Conservation (phyloP, 2,113 vertebrate species). For the Pithys albifrons region DNA sequence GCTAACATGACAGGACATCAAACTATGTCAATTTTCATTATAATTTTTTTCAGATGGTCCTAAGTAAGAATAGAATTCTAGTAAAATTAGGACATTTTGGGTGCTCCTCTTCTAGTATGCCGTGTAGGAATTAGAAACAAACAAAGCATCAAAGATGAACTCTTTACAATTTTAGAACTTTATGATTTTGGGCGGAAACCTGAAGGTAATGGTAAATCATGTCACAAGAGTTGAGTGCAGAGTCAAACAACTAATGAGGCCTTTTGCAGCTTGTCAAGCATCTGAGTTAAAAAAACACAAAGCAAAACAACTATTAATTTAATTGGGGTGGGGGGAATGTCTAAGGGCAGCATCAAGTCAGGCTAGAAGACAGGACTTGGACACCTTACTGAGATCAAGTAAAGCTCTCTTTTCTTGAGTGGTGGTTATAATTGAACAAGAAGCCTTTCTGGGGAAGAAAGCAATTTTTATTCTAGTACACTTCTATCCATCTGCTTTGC, state of each 20-base stretch:
- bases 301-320: neutral
- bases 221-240: neutral
- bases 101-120: neutral
- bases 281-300: neutral
- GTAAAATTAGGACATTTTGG: neutral
- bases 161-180: neutral
- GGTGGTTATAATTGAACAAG: neutral
- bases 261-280: neutral
- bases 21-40: neutral
- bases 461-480: neutral
- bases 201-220: neutral
- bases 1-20: neutral
- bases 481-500: neutral
- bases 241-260: neutral
- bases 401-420: neutral
- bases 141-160: neutral
- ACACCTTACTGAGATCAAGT: neutral
- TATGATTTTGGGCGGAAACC: neutral
- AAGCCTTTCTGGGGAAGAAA: neutral
- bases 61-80: neutral
- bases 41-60: neutral
- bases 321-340: fast-evolving
- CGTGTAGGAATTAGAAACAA: neutral
- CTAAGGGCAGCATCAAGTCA: neutral
- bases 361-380: neutral